Evolutionary conservation across 2,888 invertebrate genomes (phyloP), one percentile per base, ranked within the genome.

Genomic region (Eupithecia tripunctaria): DNA sequence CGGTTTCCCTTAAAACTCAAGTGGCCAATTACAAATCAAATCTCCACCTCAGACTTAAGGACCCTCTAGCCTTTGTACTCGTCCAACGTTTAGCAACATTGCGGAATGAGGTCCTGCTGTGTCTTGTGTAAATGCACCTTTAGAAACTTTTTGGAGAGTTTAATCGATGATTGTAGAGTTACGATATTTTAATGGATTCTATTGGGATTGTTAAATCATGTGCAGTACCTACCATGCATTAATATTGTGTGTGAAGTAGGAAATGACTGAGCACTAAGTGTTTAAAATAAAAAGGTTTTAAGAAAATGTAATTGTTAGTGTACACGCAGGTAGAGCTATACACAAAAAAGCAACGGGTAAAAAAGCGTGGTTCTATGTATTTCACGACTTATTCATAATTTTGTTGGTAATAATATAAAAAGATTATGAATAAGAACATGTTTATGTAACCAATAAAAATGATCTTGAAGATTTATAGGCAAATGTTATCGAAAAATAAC

Each of bases 11-110:
- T 87, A 88, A 89, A 91, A 91, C 85, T 91, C 86, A 91, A 94
- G 91, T 90, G 90, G 91, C 90, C 92, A 92, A 94, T 94, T 94
- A 93, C 83, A 82, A 86, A 86, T 84, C 85, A 84, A 84, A 86
- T 85, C 86, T 85, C 85, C 85, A 73, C 68, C 82, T 87, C 85
- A 86, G 85, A 77, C 81, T 85, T 82, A 78, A 88, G 86, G 76
- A 79, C 83, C 79, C 86, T 87, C 81, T 76, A 82, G 72, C 80
- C 18, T 82, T 84, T 85, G 85, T 86, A 80, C 51, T 59, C 80
- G 72, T 67, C 75, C 78, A 86, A 88, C 86, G 86, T 92, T 90
- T 88, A 84, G 86, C 83, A 92, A 92, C 91, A 93, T 88, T 79
- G 74, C 73, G 79, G 77, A 75, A 70, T 67, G 51, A 80, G 78